phyloP scores from a whole-genome alignment of 2,113 vertebrate species.

The Erythrocebus patas region DNA sequence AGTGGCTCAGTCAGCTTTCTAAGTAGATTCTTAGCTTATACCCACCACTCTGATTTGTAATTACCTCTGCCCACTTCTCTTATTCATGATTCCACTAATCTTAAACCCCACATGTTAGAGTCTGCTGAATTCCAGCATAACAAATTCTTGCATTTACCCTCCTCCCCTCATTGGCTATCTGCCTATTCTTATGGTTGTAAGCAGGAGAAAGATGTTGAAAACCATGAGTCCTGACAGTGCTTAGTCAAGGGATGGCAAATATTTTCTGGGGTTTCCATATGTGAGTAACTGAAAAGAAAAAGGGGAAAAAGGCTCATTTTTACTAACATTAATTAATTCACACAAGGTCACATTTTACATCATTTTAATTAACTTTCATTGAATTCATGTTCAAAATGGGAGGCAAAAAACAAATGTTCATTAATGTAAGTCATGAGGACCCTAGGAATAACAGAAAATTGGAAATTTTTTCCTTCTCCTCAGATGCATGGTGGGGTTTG shows the following conservation, averaged over 20 bases:
- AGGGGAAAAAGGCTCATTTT: neutral
- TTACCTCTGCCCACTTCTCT: neutral
- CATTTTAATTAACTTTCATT: constrained; percentile 77
- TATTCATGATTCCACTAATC: neutral
- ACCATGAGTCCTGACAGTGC: neutral
- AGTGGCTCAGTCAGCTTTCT: neutral
- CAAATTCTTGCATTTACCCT: neutral
- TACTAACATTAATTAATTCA: constrained; percentile 66
- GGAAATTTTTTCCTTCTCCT: neutral
- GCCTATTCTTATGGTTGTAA: neutral
- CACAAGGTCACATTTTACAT: constrained; percentile 69
- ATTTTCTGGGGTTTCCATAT: neutral
- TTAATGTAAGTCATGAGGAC: constrained; percentile 55
- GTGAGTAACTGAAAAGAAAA: neutral
- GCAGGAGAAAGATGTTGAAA: neutral
- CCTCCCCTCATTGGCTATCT: neutral
- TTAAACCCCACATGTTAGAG: neutral
- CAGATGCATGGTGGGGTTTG: neutral
- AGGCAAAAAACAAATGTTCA: constrained; percentile 18
- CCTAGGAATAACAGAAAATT: constrained; percentile 5
- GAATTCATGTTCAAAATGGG: constrained; percentile 68
- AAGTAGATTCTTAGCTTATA: neutral
- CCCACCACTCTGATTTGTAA: accelerated
- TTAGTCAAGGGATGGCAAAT: neutral
- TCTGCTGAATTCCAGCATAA: neutral